These are phyloP conservation scores for Hedya salicella DNA, from an alignment of 2,888 invertebrate genomes.

Conservation along the genomic window DNA sequence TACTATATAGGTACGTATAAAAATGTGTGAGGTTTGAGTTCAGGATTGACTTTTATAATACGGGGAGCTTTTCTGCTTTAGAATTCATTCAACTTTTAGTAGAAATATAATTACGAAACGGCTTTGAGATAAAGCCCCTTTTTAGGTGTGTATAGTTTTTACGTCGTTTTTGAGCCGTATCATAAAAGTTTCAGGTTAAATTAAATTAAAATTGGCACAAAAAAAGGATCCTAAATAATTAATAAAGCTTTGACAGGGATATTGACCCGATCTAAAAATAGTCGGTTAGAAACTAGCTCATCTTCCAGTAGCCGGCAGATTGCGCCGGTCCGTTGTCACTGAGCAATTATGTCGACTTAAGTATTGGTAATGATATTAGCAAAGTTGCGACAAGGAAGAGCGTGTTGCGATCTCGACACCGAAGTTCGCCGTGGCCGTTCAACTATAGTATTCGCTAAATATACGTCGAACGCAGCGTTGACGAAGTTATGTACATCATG, in stretches of 20 bases:
- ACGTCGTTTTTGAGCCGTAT: too few species aligned
- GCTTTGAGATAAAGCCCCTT: not conserved
- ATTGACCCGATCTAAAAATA: not conserved
- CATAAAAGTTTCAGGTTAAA: too few species aligned
- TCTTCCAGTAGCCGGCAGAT: conserved; percentile 46
- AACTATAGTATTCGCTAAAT: too few species aligned
- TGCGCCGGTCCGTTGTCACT: conserved; percentile 55
- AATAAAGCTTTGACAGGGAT: too few species aligned
- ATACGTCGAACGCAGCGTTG: too few species aligned
- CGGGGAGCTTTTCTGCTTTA: not conserved
- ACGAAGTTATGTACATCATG: too few species aligned
- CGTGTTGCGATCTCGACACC: conserved; percentile 63
- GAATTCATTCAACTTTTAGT: not conserved
- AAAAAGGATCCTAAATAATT: too few species aligned
- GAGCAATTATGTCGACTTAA: conserved; percentile 64
- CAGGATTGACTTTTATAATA: conserved; percentile 8
- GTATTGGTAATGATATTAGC: conserved; percentile 68
- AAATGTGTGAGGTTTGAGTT: conserved; percentile 9
- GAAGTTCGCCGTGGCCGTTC: conserved; percentile 67
- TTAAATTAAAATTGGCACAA: too few species aligned
- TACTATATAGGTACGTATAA: not conserved
- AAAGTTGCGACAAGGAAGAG: conserved; percentile 65
- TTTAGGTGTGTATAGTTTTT: not conserved
- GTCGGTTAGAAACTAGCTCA: not conserved
- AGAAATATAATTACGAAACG: not conserved